Conservation (phyloP, 2,888 invertebrate genomes). For the Sacculina carcini region DNA sequence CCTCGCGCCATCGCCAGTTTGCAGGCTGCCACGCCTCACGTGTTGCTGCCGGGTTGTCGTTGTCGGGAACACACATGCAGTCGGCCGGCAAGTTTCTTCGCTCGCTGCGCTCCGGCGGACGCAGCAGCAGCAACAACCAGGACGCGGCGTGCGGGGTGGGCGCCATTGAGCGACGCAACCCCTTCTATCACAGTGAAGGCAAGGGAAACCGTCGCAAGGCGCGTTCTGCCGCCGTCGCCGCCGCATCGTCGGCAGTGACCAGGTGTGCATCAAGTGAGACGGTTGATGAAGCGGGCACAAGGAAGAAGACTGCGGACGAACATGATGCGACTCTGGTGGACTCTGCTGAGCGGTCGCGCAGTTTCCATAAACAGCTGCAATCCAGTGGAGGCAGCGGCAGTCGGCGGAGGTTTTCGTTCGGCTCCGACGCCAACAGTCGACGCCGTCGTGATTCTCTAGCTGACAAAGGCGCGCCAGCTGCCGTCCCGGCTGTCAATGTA, state of each 20-base stretch:
- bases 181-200: slow-evolving; percentile 20
- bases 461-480: neutral
- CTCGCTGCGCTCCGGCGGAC: slow-evolving; percentile 8
- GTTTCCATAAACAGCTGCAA: slow-evolving; percentile 9
- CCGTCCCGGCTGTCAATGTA: neutral
- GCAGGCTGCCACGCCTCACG: too few species aligned
- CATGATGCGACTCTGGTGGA: too few species aligned
- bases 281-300: slow-evolving; percentile 5
- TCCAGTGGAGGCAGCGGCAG: slow-evolving; percentile 1
- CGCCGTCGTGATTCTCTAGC: too few species aligned
- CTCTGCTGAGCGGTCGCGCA: slow-evolving; percentile 11
- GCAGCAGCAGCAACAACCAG: slow-evolving; percentile 5
- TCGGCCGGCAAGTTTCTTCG: slow-evolving; percentile 13
- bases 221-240: neutral
- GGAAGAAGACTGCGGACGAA: slow-evolving; percentile 6
- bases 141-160: neutral
- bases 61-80: too few species aligned
- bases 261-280: too few species aligned
- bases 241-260: too few species aligned
- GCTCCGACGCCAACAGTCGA: neutral
- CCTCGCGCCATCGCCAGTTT: too few species aligned
- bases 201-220: slow-evolving; percentile 17
- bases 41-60: too few species aligned
- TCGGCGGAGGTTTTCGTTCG: neutral
- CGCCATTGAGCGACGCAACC: slow-evolving; percentile 17